A percentile compares a stretch with the other conserved stretches of the same genome.
Conservation (phyloP, 2,888 invertebrate species). For the Ditula angustiorana region DNA sequence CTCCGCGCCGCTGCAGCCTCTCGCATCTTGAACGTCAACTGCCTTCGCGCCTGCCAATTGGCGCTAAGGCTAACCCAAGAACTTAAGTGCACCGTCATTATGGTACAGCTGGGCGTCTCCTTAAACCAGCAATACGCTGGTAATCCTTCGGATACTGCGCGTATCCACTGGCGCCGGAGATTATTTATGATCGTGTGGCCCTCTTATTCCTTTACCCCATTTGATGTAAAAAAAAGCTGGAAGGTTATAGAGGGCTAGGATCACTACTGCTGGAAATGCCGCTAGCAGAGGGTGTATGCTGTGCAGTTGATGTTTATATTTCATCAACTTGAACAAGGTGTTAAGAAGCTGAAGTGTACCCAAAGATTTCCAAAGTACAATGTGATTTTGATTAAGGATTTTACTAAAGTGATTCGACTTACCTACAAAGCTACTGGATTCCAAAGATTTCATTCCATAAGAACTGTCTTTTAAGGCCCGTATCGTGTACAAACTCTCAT, state of each 20-base stretch:
- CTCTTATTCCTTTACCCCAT: no score
- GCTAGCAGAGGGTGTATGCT: no score
- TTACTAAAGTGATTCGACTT: not conserved
- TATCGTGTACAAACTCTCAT: conserved; percentile 28
- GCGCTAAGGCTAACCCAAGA: conserved; percentile 84
- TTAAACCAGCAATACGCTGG: no score
- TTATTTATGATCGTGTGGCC: no score
- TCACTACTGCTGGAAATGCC: no score
- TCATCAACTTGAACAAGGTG: not conserved
- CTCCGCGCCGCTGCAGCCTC: conserved; percentile 68
- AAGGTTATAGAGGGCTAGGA: no score
- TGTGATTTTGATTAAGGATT: conserved; percentile 21
- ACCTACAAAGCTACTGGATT: conserved; percentile 31
- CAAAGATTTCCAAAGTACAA: conserved; percentile 24
- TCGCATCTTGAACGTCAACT: conserved; percentile 78
- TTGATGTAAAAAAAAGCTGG: no score
- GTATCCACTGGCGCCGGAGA: no score
- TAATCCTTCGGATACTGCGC: no score
- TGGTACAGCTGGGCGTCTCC: no score
- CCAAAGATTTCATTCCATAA: conserved; percentile 33
- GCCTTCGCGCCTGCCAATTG: conserved; percentile 78
- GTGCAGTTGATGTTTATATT: not conserved
- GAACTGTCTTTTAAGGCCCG: not conserved
- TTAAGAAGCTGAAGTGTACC: not conserved
- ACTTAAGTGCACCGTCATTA: no score